Evolutionary conservation across 1,140 invertebrate species (phyloP), one percentile per base, ranked within the genome.

Genomic region (Thrips palmi): DNA sequence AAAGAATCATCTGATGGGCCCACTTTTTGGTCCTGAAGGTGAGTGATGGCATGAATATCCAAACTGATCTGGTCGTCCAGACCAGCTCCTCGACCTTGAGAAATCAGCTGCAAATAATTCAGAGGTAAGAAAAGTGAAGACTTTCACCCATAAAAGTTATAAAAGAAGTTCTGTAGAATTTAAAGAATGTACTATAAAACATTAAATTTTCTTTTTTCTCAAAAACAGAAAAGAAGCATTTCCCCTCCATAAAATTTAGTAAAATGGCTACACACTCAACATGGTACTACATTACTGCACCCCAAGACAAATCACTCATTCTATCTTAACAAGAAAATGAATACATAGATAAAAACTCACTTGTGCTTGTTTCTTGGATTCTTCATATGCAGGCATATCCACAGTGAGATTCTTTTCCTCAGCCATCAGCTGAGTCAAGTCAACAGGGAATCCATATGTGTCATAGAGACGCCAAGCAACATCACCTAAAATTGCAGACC

Each of bases 361-460:
- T 58, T 86, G 80, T n/a, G 92, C 84, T 54, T 77, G 67, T 56
- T 86, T 86, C 55, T 89, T 97, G 7, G 84, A 73, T 52, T 84
- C 77, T 62, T 98, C 91, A 60, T 96, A 99, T 22, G 63, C 74
- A 21, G 55, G 60, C 74, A 91, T 79, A 57, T 99, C 86, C 43
- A 98, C 76, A 32, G 57, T 56, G 1, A 98, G 57, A 7, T 81
- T 82, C 54, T 84, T 88, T 61, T 99, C 96, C 65, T 98, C 93
- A 31, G 79, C 78, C 92, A 99, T 99, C 2, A 99, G 62, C 48
- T 86, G 76, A 1, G 96, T 99, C 23, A 99, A 68, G 67, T 98
- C 96, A 39, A 97, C 73, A 3, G 96, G 94, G 55, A 98, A 99
- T 11, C 94, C 96, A 57, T 97, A 98, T 1, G 94, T 99, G 54